These are phyloP conservation scores for Zosterops hypoxanthus DNA, from an alignment of 2,113 vertebrate genomes.

Conservation along the genomic window DNA sequence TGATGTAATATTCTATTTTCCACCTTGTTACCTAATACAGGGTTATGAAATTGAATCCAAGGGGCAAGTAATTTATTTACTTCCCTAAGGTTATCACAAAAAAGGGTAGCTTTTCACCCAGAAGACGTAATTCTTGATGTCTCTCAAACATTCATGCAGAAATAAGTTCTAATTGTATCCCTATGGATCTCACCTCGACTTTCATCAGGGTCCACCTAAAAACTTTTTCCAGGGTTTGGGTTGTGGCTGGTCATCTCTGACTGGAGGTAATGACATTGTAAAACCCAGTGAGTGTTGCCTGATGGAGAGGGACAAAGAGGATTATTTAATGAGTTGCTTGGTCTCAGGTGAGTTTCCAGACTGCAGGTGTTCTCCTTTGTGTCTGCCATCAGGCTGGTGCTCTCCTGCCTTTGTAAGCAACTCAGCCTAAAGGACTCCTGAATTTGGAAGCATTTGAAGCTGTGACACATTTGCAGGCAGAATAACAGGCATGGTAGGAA, in stretches of 20 bases:
- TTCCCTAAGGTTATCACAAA: background rate
- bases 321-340: background rate
- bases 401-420: background rate
- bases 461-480: background rate
- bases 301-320: background rate
- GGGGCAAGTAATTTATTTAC: background rate
- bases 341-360: background rate
- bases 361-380: background rate
- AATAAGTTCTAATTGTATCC: background rate
- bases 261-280: background rate
- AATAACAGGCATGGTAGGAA: background rate
- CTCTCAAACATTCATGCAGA: background rate
- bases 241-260: background rate
- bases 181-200: background rate
- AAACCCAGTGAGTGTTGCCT: background rate
- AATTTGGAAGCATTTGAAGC: background rate
- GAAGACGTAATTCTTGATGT: background rate
- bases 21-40: background rate
- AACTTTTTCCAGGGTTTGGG: background rate
- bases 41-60: background rate
- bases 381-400: background rate
- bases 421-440: background rate
- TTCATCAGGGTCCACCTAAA: background rate
- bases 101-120: background rate
- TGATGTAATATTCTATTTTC: conserved; percentile 19